Evolutionary conservation across 2,797 vertebrate genomes (phyloP).

Genomic region (Crypturellus tataupa): DNA sequence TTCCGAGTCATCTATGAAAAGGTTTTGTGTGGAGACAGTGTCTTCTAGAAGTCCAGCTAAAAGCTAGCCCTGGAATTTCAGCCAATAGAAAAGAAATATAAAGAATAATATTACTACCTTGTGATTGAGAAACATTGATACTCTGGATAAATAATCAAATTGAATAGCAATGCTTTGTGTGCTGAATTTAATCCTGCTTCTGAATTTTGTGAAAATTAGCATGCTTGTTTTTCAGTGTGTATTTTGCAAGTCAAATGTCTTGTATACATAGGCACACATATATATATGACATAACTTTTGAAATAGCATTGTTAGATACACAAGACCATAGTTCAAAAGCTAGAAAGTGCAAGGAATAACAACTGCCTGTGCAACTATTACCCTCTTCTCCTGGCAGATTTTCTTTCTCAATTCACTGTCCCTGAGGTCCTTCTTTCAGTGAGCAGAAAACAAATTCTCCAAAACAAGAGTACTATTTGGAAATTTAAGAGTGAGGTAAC

Average conservation of each 20-base stretch:
- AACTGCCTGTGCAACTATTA: not conserved
- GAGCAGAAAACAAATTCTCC: too few relatives aligned
- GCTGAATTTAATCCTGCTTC: not conserved
- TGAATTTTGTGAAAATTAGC: not conserved
- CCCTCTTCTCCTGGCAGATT: not conserved
- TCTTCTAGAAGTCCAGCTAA: not conserved
- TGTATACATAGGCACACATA: too few relatives aligned
- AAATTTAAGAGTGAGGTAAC: not conserved
- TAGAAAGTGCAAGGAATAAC: not conserved
- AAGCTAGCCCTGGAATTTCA: not conserved
- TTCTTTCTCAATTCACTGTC: not conserved
- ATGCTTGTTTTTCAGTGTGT: not conserved
- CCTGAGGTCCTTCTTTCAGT: too few relatives aligned
- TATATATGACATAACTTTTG: not conserved
- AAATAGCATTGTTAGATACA: not conserved
- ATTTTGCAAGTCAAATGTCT: not conserved
- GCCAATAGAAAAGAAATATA: not conserved
- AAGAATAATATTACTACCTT: not conserved
- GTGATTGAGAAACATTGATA: not conserved
- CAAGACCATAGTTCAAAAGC: not conserved
- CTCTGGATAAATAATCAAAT: not conserved
- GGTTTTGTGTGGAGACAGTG: too few relatives aligned
- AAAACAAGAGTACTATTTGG: not conserved
- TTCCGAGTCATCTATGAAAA: too few relatives aligned
- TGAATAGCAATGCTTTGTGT: not conserved